Conservation (phyloP, 2,113 vertebrate genomes). For the Pteronura brasiliensis region DNA sequence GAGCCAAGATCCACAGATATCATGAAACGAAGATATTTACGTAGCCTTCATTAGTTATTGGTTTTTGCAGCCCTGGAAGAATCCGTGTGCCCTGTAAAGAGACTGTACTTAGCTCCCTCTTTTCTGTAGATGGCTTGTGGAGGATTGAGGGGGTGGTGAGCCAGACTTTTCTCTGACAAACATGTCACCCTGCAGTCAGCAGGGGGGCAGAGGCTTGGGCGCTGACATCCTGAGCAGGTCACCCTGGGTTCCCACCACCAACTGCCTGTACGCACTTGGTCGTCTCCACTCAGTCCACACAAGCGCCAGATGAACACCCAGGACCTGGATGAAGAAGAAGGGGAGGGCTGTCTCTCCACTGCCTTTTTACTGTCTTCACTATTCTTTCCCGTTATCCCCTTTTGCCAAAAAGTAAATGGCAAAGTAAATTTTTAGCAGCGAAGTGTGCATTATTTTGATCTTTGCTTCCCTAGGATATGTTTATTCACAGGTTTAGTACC, state of each 20-base stretch:
- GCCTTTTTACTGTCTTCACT: conserved; percentile 49
- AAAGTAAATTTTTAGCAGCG: conserved; percentile 73
- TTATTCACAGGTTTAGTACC: conserved; percentile 41
- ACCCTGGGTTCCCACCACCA: conserved; percentile 8
- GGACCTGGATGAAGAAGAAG: not conserved
- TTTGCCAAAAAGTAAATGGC: conserved; percentile 38
- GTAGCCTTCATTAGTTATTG: not conserved
- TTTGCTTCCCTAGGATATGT: not conserved
- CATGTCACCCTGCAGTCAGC: not conserved
- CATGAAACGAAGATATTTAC: not conserved
- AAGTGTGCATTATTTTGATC: conserved; percentile 33
- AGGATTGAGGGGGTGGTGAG: not conserved
- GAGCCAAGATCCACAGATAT: not conserved
- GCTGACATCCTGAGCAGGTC: not conserved
- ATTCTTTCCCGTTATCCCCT: conserved; percentile 46
- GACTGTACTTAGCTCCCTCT: not conserved
- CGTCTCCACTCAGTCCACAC: not conserved
- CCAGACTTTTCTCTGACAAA: conserved; percentile 22
- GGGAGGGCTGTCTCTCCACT: conserved; percentile 25
- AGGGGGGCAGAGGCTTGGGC: not conserved
- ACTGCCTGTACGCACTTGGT: not conserved
- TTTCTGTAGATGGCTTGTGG: conserved; percentile 37
- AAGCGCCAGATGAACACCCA: conserved; percentile 51
- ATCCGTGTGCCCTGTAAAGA: not conserved
- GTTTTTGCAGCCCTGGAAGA: not conserved